Conservation (phyloP, 2,797 vertebrate species). For the Selene dorsalis region DNA sequence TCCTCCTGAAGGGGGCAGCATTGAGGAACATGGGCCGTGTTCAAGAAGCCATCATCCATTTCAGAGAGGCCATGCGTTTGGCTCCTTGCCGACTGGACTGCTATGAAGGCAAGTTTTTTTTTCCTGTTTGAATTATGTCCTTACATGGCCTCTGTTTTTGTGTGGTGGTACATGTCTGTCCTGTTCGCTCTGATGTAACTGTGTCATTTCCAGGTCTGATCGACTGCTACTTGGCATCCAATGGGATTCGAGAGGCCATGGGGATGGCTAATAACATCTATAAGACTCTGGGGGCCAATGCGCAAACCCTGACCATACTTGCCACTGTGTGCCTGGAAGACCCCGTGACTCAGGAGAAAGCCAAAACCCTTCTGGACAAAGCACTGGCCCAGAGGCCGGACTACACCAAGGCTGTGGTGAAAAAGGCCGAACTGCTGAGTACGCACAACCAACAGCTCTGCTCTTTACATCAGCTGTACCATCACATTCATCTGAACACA, state of each 20-base stretch:
- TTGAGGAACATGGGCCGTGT: constrained; percentile 97
- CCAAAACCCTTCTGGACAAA: constrained; percentile 95
- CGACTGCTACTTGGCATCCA: constrained; percentile 97
- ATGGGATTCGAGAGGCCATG: constrained; percentile 97
- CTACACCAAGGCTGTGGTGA: constrained; percentile 98
- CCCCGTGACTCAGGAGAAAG: constrained; percentile 97
- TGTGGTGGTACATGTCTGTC: background rate
- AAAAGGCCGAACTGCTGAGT: constrained; percentile 98
- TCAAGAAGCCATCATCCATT: constrained; percentile 98
- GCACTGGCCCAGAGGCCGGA: constrained; percentile 96
- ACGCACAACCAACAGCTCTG: constrained; percentile 38
- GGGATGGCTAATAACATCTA: constrained; percentile 99
- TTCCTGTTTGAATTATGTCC: background rate
- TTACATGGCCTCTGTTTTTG: background rate
- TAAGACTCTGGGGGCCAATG: constrained; percentile 96
- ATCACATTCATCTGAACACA: background rate
- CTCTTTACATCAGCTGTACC: too few relatives aligned
- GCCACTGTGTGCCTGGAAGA: constrained; percentile 98
- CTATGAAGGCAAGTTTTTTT: constrained; percentile 88
- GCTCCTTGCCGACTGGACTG: constrained; percentile 96
- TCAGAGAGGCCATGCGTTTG: constrained; percentile 95
- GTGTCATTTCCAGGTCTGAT: constrained; percentile 88
- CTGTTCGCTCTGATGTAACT: background rate
- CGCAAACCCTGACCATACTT: constrained; percentile 95
- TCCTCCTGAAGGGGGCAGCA: constrained; percentile 96